Conservation (phyloP, 2,797 vertebrate species). For the Sebastes taczanowskii region DNA sequence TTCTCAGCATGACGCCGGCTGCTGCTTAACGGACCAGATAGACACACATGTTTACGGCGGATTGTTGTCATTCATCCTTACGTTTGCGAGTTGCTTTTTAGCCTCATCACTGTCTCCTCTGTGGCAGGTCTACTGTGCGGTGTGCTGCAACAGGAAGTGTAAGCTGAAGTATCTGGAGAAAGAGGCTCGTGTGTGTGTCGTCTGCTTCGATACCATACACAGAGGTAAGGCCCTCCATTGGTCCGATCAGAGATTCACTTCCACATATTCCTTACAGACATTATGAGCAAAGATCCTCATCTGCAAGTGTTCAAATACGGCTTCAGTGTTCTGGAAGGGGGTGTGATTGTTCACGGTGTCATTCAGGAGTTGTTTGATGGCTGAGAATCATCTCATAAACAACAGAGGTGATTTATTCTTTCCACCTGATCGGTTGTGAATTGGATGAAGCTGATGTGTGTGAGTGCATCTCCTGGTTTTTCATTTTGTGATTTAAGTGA, state of each 20-base stretch:
- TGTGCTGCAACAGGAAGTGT: constrained; percentile 93
- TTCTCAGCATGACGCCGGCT: neutral
- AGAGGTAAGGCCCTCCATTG: constrained; percentile 83
- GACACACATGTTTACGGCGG: neutral
- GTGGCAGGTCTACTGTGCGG: constrained; percentile 91
- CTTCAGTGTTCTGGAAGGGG: neutral
- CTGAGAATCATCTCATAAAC: neutral
- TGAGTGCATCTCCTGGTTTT: neutral
- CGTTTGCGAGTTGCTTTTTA: neutral
- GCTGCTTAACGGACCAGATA: neutral
- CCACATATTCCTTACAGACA: neutral
- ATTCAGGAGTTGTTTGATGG: neutral
- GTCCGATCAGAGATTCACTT: neutral
- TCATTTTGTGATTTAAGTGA: neutral
- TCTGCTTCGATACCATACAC: constrained; percentile 90
- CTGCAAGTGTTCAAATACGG: too few species aligned
- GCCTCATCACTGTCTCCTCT: neutral
- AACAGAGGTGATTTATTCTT: neutral
- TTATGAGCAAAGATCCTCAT: neutral
- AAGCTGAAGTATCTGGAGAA: constrained; percentile 95
- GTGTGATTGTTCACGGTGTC: neutral
- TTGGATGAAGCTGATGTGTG: neutral
- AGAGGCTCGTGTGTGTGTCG: constrained; percentile 93
- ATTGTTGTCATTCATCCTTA: neutral
- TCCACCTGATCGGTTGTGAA: neutral